Evolutionary conservation across 2,888 invertebrate genomes (phyloP).

Genomic region (Eupeodes luniger): DNA sequence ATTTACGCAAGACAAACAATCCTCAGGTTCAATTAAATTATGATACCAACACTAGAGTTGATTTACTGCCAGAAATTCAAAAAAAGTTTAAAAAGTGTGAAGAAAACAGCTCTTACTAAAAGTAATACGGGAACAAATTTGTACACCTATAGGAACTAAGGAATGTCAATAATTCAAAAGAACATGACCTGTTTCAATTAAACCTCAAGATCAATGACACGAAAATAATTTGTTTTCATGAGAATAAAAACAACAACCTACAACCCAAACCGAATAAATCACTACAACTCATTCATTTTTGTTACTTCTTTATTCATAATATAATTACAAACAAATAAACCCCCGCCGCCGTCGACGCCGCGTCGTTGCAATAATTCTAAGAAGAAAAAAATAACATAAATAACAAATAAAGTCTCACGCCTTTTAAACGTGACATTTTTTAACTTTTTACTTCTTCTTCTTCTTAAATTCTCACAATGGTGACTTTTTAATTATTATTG

Average conservation of each 20-base stretch:
- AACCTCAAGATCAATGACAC: neutral
- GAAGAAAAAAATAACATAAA: neutral
- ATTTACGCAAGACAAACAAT: no score
- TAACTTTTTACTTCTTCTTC: neutral
- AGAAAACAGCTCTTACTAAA: no score
- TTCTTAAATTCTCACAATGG: neutral
- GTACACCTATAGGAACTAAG: no score
- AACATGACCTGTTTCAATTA: neutral
- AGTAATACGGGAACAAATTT: no score
- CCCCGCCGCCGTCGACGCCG: neutral
- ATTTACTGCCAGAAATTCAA: no score
- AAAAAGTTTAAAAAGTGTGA: no score
- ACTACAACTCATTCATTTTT: neutral
- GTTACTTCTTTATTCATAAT: neutral
- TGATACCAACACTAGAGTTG: no score
- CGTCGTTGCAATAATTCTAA: neutral
- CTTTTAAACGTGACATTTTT: constrained; percentile 9
- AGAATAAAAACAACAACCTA: neutral
- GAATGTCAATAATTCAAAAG: neutral
- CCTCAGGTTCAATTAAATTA: no score
- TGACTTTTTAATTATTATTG: neutral
- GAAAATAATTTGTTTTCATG: neutral
- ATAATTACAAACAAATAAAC: neutral
- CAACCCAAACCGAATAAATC: neutral
- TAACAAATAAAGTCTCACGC: neutral